Evolutionary conservation across 2,888 invertebrate genomes (phyloP), one percentile per base, ranked within the genome.

Genomic region (Parochlus steinenii): DNA sequence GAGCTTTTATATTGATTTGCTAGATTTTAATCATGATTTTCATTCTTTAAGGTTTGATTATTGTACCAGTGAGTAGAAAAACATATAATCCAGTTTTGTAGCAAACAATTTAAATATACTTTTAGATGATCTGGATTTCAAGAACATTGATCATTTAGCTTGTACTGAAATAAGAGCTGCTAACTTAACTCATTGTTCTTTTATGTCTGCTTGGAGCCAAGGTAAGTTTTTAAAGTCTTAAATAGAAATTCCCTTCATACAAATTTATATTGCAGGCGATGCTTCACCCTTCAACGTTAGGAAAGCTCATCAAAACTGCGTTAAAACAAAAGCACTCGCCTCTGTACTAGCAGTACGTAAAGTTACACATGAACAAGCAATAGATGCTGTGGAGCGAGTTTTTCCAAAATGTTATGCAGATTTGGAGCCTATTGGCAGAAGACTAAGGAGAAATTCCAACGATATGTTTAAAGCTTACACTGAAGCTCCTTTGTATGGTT

Each of bases 141-240:
- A 71, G 46, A 86, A 93, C 52, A 64, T 89, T 43, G 80, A 90
- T 43, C 95, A 95, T 55, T 57, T 95, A 38, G 93, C 93, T 0
- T 95, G 95, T 51, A 87, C 92, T 0, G 95, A 95, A 67, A 81
- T 95, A 41, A 62, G 93, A 43, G 95, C 93, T 2, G 92, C 93
- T 0, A 93, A 92, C 56, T 63, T 95, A 25, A 80, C 86, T 0
- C 90, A 93, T 56, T 95, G 95, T 52, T 85, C 86, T 16, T 86
- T 85, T 49, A 42, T 79, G 17, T 79, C 85, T 45, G 82, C 90
- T 0, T 67, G 77, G 64, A 56, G 70, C 0, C 75, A 80, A 47
- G 83, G 10, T 22, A 22, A 22, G 6, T 6, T 22, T 6, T 22
- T 22, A 22, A 22, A 22, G 22, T 6, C 22, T 22, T 22, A 6